Evolutionary conservation across 2,888 invertebrate species (phyloP), one percentile per base, ranked within the genome.

Genomic region (Formica aserva): DNA sequence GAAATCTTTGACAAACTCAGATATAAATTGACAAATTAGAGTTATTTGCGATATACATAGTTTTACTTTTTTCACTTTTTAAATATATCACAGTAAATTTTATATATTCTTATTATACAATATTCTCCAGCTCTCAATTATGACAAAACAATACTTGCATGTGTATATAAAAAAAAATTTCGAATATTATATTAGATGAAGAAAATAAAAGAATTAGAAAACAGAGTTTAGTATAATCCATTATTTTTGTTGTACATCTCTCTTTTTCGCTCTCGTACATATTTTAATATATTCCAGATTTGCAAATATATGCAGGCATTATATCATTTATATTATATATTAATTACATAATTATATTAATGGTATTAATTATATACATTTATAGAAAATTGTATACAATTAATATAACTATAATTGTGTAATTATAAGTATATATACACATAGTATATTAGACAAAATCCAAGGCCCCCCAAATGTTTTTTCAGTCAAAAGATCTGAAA

Each of bases 21-120:
- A 32, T 8, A 60, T n/a, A 60, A 62, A 41, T 45, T 62, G 41
- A 32, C 9, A 15, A 75, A 75, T 62, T 32, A 60, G 11, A 62
- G 2, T 26, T 9, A 76, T 18, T 41, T 35, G 38, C 15, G 0
- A 29, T 29, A 45, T 29, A 45, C 13, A 13, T 22, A 35, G 3
- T 52, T 55, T 78, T 71, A 69, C 29, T 78, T 65, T 63, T 60
- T 35, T 63, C 29, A 55, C 55, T 86, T 55, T 67, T 63, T 66
- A 83, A 78, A 85, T 75, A 62, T 86, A 86, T 86, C 83, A 88
- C 85, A 88, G 81, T 83, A 62, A 75, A 65, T 83, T 22, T n/a
- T 83, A 83, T 60, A 60, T 35, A 87, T 71, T 77, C 69, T 45
- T 71, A 66, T 71, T 38, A n/a, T 83, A 78, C 74, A 78, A 74